These are phyloP conservation scores for Tetragonula clypearis DNA, from an alignment of 1,140 invertebrate genomes.

Conservation along the genomic window DNA sequence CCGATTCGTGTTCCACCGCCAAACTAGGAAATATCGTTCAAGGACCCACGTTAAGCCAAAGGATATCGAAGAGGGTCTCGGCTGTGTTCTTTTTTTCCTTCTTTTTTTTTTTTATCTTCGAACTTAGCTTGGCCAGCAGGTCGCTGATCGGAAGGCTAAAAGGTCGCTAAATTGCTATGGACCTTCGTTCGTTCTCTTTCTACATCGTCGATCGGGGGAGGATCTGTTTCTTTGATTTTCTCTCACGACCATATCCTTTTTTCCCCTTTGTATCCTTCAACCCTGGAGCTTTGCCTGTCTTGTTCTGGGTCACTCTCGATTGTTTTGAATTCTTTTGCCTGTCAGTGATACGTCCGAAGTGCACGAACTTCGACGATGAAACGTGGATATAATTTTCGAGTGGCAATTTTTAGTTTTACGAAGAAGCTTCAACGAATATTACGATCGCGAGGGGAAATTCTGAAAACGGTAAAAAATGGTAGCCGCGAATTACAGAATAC, in stretches of 20 bases:
- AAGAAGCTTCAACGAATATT: no score
- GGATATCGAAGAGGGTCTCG: neutral
- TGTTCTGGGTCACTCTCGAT: neutral
- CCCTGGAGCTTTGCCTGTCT: neutral
- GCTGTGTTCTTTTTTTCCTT: neutral
- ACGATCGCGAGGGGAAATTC: no score
- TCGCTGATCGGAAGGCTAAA: conserved; percentile 8
- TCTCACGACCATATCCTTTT: neutral
- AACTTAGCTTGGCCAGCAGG: no score
- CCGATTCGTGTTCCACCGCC: conserved; percentile 43
- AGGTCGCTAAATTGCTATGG: conserved; percentile 9
- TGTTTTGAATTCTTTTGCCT: neutral
- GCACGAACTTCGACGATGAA: no score
- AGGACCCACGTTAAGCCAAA: neutral
- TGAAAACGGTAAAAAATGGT: no score
- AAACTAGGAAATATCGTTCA: conserved; percentile 59
- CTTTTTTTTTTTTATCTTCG: conserved; percentile 6
- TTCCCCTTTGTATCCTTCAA: neutral
- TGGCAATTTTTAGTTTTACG: no score
- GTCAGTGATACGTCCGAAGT: neutral
- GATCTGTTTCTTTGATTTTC: neutral
- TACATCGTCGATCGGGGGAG: neutral
- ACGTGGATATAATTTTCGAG: no score
- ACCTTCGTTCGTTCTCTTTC: neutral
- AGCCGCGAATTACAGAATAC: no score